Conservation (phyloP, 1,140 invertebrate genomes). For the Dendroctonus valens region DNA sequence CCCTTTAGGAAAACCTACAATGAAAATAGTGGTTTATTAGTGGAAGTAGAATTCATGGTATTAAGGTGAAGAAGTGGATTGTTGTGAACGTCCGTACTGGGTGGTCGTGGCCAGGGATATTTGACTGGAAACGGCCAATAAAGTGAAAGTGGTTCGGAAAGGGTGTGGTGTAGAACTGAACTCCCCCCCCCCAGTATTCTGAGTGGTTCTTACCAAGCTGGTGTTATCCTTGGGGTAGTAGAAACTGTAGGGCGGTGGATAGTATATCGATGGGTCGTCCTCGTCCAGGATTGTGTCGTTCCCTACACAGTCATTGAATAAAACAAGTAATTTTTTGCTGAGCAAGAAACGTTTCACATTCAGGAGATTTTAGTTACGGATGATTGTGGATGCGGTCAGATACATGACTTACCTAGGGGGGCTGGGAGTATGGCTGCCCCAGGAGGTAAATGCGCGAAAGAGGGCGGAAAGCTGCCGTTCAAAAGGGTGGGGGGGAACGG, state of each 20-base stretch:
- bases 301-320: constrained; percentile 14
- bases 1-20: constrained; percentile 5
- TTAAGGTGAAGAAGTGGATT: not conserved
- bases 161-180: no score
- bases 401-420: constrained; percentile 48
- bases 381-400: not conserved
- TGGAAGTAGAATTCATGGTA: not conserved
- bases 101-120: no score
- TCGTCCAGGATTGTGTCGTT: constrained; percentile 71
- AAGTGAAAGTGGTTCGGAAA: no score
- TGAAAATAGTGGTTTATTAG: constrained; percentile 6
- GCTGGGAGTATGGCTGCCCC: constrained; percentile 69
- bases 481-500: constrained; percentile 55
- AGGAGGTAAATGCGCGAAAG: constrained; percentile 59
- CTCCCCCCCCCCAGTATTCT: no score
- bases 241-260: constrained; percentile 86
- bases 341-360: not conserved
- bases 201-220: constrained; percentile 24
- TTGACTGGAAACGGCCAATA: no score
- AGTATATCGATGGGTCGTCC: constrained; percentile 85
- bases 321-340: no score
- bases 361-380: no score
- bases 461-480: constrained; percentile 51
- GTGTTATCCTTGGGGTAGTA: constrained; percentile 74
- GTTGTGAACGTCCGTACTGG: not conserved